A percentile compares a stretch with the other conserved stretches of the same genome.
Evolutionary conservation across 2,888 invertebrate species (phyloP).

Genomic region (Leuctra nigra): DNA sequence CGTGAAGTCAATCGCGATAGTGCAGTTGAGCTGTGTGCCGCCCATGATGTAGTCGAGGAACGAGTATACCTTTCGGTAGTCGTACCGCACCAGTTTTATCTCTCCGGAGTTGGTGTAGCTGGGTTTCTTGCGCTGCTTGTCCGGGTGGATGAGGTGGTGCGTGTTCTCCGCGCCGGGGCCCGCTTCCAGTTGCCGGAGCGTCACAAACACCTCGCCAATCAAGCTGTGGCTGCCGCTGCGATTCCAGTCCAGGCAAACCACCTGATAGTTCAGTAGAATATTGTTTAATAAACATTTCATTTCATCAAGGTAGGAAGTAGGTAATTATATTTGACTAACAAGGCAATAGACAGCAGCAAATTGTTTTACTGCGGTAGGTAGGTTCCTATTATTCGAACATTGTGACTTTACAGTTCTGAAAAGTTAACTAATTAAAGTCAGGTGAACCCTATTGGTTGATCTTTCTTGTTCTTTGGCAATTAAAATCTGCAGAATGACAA

Average conservation of each 20-base stretch:
- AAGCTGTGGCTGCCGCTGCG: constrained; percentile 42
- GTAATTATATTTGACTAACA: too few species aligned
- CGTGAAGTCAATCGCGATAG: constrained; percentile 45
- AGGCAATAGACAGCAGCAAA: too few species aligned
- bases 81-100: constrained; percentile 30
- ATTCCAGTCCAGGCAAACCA: constrained; percentile 46
- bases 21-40: constrained; percentile 45
- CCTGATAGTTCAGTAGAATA: too few species aligned
- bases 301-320: too few species aligned
- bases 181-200: constrained; percentile 40
- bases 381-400: too few species aligned
- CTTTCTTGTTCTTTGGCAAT: too few species aligned
- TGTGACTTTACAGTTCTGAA: too few species aligned
- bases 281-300: too few species aligned
- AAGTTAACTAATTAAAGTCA: too few species aligned
- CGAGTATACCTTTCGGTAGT: constrained; percentile 37
- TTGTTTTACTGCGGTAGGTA: too few species aligned
- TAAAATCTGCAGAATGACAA: too few species aligned
- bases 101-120: constrained; percentile 44
- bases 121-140: constrained; percentile 40
- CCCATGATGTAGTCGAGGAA: constrained; percentile 52
- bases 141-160: constrained; percentile 36
- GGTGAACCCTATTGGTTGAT: too few species aligned
- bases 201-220: constrained; percentile 44
- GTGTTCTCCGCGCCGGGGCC: constrained; percentile 38